These are phyloP conservation scores for Corydoras sp. DNA, from an alignment of 2,113 vertebrate genomes.

Conservation along the genomic window DNA sequence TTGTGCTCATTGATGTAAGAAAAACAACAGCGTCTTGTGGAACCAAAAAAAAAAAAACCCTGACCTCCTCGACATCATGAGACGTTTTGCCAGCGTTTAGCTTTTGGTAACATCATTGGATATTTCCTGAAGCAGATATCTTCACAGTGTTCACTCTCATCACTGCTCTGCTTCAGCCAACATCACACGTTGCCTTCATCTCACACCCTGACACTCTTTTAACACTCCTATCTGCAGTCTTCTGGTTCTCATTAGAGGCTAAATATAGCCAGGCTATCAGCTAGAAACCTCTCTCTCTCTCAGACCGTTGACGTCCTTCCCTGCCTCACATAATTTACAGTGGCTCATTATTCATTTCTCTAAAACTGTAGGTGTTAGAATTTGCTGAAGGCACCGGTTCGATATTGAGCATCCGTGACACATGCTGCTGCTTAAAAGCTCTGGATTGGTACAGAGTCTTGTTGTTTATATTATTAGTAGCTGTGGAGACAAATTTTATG, in stretches of 20 bases:
- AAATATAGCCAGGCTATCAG: neutral
- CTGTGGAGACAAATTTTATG: too few species aligned
- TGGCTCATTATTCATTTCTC: neutral
- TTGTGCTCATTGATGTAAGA: neutral
- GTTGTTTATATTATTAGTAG: too few species aligned
- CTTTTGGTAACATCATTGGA: neutral
- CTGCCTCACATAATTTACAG: neutral
- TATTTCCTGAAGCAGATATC: neutral
- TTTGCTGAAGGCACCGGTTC: too few species aligned
- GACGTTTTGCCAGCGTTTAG: neutral
- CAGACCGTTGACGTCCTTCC: neutral
- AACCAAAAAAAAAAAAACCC: neutral
- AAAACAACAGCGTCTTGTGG: neutral
- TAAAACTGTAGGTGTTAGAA: neutral
- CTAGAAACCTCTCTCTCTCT: neutral
- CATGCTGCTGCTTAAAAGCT: too few species aligned
- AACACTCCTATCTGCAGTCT: neutral
- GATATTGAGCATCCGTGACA: too few species aligned
- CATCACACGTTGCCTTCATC: neutral
- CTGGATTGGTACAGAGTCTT: too few species aligned
- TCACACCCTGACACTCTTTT: neutral
- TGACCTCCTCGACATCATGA: neutral
- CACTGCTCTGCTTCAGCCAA: neutral
- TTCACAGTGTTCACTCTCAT: neutral
- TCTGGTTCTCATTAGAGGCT: neutral